Evolutionary conservation across 2,888 invertebrate species (phyloP), one percentile per base, ranked within the genome.

Genomic region (Corbicula japonica): DNA sequence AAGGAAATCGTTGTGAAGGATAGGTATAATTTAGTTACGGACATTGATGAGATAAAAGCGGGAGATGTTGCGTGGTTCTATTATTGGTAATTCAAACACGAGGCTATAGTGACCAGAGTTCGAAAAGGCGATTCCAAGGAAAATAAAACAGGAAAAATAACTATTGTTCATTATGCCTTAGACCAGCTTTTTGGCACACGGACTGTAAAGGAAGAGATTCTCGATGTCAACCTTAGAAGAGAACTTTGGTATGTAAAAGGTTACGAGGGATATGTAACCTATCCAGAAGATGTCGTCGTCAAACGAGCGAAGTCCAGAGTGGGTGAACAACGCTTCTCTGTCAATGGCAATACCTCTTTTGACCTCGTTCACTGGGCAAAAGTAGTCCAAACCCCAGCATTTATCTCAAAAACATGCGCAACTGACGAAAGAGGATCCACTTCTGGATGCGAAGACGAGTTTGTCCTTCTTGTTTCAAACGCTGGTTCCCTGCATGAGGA

Each of bases 351-450:
- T 21, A 79, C 50, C 0, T 75, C 74, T 30, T 56, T 34, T 23
- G 56, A 70, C 18, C 38, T 79, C 41, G 79, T 69, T 12, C 65
- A 75, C 35, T 79, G 79, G 79, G 74, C 79, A 21, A 65, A 70
- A 18, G 63, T 70, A 26, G 60, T 68, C 3, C 76, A 76, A 21
- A 56, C 15, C 15, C 70, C 76, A 5, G 56, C 32, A 1, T 5
- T 70, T 30, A 56, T 76, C 28, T 15, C 48, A 34, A 48, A 44
- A 34, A 3, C 26, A n/a, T n/a, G n/a, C n/a, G n/a, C n/a, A n/a
- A 18, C 60, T 2, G 28, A 21, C 3, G 15, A 26, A 6, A 26
- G 26, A 23, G 30, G 15, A 1, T 8, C 18, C 4, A 26, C 6
- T 23, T 26, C 6, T n/a, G n/a, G n/a, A n/a, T n/a, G n/a, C 21